These are phyloP conservation scores for Panulirus ornatus DNA, from an alignment of 1,140 invertebrate genomes.

Conservation along the genomic window DNA sequence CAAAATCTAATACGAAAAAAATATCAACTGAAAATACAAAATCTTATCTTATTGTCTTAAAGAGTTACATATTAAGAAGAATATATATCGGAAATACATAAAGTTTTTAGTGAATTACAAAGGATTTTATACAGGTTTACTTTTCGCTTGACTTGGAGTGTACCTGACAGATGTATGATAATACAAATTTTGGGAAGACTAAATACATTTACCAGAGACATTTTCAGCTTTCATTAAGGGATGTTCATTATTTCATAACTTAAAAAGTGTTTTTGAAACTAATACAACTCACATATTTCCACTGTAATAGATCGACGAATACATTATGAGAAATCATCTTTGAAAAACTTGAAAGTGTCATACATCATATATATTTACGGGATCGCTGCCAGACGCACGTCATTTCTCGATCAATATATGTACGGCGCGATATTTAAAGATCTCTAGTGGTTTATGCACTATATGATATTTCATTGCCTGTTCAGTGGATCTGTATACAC, in stretches of 20 bases:
- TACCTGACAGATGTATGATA: neutral
- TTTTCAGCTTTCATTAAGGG: too few relatives aligned
- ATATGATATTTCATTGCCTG: too few relatives aligned
- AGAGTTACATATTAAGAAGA: too few relatives aligned
- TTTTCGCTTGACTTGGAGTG: neutral
- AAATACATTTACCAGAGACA: neutral
- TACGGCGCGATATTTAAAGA: neutral
- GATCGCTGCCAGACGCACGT: neutral
- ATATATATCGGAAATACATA: too few relatives aligned
- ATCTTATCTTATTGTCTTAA: too few relatives aligned
- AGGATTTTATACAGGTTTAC: neutral
- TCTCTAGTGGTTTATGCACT: too few relatives aligned
- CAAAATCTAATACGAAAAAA: neutral
- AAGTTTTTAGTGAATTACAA: too few relatives aligned
- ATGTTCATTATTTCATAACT: neutral
- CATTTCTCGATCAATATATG: slow-evolving; percentile 3
- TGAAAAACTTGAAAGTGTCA: neutral
- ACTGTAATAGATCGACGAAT: neutral
- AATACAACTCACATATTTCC: neutral
- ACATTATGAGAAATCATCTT: neutral
- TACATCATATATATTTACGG: neutral
- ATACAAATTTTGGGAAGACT: neutral
- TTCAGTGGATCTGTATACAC: too few relatives aligned
- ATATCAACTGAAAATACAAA: too few relatives aligned
- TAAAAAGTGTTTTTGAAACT: neutral